Evolutionary conservation across 2,797 vertebrate genomes (phyloP).

Genomic region (Carduelis carduelis): DNA sequence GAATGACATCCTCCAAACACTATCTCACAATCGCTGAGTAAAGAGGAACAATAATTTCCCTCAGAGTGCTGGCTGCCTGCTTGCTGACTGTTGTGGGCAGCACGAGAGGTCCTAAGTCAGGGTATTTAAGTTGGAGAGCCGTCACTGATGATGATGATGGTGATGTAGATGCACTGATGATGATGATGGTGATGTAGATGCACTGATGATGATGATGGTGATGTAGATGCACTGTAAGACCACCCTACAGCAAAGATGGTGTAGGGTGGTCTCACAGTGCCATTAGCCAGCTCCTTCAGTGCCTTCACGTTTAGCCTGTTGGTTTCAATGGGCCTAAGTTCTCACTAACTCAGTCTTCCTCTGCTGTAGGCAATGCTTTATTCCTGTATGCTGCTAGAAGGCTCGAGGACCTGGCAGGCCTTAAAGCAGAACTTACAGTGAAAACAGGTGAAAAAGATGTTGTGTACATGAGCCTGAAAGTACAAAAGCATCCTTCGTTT

Average conservation of each 20-base stretch:
- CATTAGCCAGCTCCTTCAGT: neutral
- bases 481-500: neutral
- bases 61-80: neutral
- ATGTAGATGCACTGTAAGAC: no score
- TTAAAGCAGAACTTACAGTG: neutral
- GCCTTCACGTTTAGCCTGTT: neutral
- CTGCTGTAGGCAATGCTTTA: neutral
- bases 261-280: neutral
- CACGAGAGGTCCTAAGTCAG: neutral
- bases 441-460: neutral
- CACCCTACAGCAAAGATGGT: neutral
- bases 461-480: neutral
- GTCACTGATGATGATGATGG: fast-evolving
- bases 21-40: fast-evolving
- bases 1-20: neutral
- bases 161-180: fast-evolving
- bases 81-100: neutral
- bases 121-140: neutral
- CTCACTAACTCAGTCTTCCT: neutral
- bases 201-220: no score
- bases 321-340: neutral
- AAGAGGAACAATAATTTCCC: neutral
- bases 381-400: neutral
- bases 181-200: neutral
- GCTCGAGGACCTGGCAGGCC: neutral